A percentile compares a stretch with the other conserved stretches of the same genome.
These are phyloP conservation scores for Grammomys dolichurus DNA, from an alignment of 2,113 vertebrate genomes.

Conservation along the genomic window DNA sequence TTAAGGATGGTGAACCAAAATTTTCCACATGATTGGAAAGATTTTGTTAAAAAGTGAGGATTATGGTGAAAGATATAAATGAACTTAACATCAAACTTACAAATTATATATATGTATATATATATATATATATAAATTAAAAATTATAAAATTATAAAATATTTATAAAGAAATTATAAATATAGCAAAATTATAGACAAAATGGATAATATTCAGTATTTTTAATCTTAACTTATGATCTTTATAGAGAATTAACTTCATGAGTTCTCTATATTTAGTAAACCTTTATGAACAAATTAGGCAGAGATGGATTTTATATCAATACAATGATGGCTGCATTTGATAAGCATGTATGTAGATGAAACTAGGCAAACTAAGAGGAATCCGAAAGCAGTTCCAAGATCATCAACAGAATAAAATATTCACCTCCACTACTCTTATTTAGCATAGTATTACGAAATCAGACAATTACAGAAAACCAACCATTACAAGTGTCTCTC, in stretches of 20 bases:
- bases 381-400: not conserved
- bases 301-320: not conserved
- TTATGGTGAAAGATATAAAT: not conserved
- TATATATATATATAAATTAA: not conserved
- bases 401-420: not conserved
- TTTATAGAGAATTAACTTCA: not conserved
- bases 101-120: not conserved
- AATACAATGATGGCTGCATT: not conserved
- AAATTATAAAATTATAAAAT: not conserved
- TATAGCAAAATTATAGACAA: not conserved
- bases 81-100: not conserved
- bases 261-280: not conserved
- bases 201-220: not conserved
- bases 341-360: not conserved
- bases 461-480: not conserved
- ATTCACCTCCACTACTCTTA: not conserved
- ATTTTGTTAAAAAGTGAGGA: not conserved
- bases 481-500: not conserved
- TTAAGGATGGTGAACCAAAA: not conserved
- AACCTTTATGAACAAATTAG: not conserved
- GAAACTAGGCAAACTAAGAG: not conserved
- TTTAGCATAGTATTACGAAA: not conserved
- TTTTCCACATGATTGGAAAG: not conserved
- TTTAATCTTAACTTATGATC: constrained; percentile 7
- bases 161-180: not conserved